These are phyloP conservation scores for Darevskia nairensis DNA, from an alignment of 2,797 vertebrate species.

Conservation along the genomic window DNA sequence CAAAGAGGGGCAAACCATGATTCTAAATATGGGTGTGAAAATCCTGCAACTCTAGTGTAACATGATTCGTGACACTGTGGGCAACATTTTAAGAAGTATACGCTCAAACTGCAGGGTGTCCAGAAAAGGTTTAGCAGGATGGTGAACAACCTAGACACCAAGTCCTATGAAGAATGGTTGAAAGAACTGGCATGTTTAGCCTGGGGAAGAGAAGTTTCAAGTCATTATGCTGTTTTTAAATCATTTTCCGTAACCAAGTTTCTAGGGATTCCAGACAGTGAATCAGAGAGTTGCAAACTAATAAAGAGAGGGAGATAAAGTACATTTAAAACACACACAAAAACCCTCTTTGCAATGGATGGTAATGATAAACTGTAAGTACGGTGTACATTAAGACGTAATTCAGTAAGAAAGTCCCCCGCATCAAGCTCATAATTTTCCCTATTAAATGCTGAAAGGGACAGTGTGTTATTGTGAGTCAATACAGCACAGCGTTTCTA, in stretches of 20 bases:
- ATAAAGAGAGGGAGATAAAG: neutral
- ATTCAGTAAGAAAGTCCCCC: neutral
- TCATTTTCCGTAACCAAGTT: neutral
- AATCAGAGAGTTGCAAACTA: neutral
- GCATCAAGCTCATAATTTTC: neutral
- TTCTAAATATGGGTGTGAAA: too few species aligned
- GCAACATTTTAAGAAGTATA: too few species aligned
- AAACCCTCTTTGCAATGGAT: neutral
- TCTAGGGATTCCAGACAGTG: neutral
- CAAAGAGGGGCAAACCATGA: too few species aligned
- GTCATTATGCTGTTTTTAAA: neutral
- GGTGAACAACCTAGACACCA: too few species aligned
- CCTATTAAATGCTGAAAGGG: neutral
- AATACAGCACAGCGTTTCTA: neutral
- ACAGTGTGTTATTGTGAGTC: neutral
- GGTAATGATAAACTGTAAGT: slow-evolving; percentile 2
- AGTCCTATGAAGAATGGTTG: too few species aligned
- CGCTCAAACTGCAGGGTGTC: too few species aligned
- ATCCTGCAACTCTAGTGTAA: too few species aligned
- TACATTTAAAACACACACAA: neutral
- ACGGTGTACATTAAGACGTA: neutral
- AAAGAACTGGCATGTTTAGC: too few species aligned
- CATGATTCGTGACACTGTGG: too few species aligned
- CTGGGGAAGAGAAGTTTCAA: too few species aligned
- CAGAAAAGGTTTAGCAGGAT: too few species aligned